These are phyloP conservation scores for Lethenteron reissneri DNA, from an alignment of 2,113 vertebrate genomes.

Conservation along the genomic window DNA sequence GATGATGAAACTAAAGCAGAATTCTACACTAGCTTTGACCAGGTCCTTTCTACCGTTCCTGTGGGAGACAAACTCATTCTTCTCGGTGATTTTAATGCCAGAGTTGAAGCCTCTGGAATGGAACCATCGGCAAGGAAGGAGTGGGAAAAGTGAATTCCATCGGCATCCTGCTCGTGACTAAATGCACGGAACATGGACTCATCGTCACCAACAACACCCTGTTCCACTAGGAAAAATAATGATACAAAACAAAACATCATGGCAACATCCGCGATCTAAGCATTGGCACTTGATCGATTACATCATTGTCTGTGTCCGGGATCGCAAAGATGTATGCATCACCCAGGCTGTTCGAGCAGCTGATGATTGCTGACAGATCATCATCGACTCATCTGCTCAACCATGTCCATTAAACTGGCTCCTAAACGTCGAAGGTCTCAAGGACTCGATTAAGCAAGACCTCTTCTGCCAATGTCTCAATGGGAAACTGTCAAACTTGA, in stretches of 20 bases:
- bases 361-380: not conserved
- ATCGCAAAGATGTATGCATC: not conserved
- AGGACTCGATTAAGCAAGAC: not conserved
- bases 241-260: conserved; percentile 1
- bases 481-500: not conserved
- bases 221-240: not conserved
- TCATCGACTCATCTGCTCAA: not conserved
- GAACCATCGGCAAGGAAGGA: too few species aligned
- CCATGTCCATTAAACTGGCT: not conserved
- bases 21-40: not conserved
- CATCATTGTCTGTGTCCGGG: not conserved
- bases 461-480: not conserved
- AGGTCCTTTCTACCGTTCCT: not conserved
- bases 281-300: not conserved
- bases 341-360: not conserved
- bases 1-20: not conserved
- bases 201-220: not conserved
- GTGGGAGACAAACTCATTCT: too few species aligned
- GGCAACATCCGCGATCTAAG: not conserved
- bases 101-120: too few species aligned
- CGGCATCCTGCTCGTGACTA: too few species aligned
- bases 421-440: not conserved
- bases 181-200: not conserved
- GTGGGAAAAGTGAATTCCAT: too few species aligned
- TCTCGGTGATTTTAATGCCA: too few species aligned